Evolutionary conservation across 2,888 invertebrate species (phyloP), one percentile per base, ranked within the genome.

Genomic region (Acheta domesticus): DNA sequence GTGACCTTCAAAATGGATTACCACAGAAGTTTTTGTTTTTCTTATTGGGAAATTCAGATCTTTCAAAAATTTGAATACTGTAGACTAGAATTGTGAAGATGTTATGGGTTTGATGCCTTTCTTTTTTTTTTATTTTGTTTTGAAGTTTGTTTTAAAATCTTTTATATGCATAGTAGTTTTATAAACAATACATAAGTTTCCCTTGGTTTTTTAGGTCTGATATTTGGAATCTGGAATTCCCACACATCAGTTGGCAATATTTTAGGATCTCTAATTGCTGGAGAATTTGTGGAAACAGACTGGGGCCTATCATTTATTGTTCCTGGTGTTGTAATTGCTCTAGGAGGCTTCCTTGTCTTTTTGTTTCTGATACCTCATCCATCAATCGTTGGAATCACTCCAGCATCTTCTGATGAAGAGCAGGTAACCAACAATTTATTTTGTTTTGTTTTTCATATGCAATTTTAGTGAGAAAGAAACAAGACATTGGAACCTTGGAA

Each of bases 211-310:
- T 84, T 86, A 84, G 90, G 91, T 0, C 89, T 98, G 48, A 95
- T 98, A 82, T 98, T 98, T 87, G 98, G 98, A 16, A 90, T 98
- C 11, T 98, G 98, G 98, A 98, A 98, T 88, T 96, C 97, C 0
- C 98, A 98, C 84, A 98, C 98, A 0, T 97, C 97, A 0, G 91
- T 98, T 14, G 98, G 98, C 73, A 99, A 98, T 86, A 98, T 98
- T 84, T 86, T 98, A 80, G 97, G 97, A 85, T 92, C 95, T 0
- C 85, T 97, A n/a, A 93, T 98, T 84, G 97, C 98, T 0, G 94
- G 95, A 0, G 87, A 91, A 77, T 98, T 92, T 87, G 96, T 98
- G 16, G 95, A 96, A 85, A 88, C 86, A 0, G 93, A 96, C 86
- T 98, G 98, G 98, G 92, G 96, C 0, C 87, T 95, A 78, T 97